Conservation (phyloP, 2,113 vertebrate genomes). For the Cisticola juncidis region DNA sequence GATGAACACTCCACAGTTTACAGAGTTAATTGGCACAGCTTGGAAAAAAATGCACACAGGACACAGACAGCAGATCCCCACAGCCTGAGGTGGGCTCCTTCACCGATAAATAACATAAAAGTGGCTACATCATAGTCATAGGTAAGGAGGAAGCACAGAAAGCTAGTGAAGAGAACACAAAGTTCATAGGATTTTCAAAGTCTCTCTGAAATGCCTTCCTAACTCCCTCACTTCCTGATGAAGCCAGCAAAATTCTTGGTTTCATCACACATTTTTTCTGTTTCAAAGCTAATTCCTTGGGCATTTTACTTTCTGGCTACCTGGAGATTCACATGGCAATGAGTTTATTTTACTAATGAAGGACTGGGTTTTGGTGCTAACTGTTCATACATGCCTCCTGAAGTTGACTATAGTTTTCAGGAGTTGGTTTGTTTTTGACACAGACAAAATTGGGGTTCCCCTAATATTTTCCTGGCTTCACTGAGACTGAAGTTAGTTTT, state of each 20-base stretch:
- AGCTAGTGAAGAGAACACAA: not conserved
- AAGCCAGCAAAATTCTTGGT: not conserved
- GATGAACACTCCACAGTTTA: not conserved
- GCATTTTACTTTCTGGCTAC: not conserved
- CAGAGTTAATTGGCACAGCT: not conserved
- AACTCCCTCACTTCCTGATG: not conserved
- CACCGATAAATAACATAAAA: not conserved
- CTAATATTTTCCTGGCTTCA: not conserved
- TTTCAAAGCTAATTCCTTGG: not conserved
- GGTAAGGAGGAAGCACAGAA: not conserved
- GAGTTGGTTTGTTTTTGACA: not conserved
- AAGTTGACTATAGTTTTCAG: not conserved
- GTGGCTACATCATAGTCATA: not conserved
- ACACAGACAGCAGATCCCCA: not conserved
- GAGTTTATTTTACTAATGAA: not conserved
- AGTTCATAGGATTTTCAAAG: not conserved
- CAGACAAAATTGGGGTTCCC: not conserved
- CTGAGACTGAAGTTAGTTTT: not conserved
- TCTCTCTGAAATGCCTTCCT: not conserved
- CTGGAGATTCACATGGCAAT: not conserved
- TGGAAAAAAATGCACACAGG: not conserved
- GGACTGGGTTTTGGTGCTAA: not conserved
- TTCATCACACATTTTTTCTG: not conserved
- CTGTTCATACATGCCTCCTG: not conserved
- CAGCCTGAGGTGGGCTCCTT: not conserved